phyloP scores from a whole-genome alignment of 2,888 invertebrate genomes.

The Lasius fuliginosus region DNA sequence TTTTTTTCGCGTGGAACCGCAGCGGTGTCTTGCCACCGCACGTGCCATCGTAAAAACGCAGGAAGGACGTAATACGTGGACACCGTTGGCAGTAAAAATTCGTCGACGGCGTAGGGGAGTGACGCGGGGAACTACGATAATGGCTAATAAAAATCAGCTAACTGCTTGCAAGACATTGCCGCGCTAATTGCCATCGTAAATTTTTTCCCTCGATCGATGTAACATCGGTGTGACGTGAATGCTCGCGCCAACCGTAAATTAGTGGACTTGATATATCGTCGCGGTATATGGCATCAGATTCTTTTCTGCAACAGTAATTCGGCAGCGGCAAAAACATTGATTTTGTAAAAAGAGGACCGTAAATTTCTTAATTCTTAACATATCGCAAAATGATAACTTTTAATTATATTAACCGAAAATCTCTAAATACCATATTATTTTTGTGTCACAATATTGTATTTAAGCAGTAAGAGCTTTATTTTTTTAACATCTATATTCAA shows the following conservation, averaged over 20 bases:
- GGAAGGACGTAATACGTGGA: conserved; percentile 66
- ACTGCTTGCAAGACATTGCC: conserved; percentile 71
- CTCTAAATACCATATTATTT: neutral
- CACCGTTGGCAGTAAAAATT: conserved; percentile 73
- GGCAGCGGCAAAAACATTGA: neutral
- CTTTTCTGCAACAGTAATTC: neutral
- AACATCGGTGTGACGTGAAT: conserved; percentile 31
- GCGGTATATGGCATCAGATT: neutral
- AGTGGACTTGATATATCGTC: conserved; percentile 15
- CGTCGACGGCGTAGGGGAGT: conserved; percentile 57
- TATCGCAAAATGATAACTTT: neutral
- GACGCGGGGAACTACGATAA: conserved; percentile 69
- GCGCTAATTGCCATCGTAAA: conserved; percentile 77
- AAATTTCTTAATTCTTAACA: neutral
- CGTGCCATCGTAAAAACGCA: conserved; percentile 69
- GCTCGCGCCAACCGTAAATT: conserved; percentile 40
- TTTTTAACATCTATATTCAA: neutral
- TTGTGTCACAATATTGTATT: neutral
- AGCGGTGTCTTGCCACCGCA: conserved; percentile 24
- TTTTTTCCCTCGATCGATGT: conserved; percentile 56
- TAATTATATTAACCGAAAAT: conserved; percentile 5
- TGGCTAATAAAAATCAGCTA: conserved; percentile 77
- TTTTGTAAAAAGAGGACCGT: neutral
- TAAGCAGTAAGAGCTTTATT: neutral
- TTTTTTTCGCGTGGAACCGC: conserved; percentile 11